Percentiles rank a stretch among this genome's conserved stretches.
Evolutionary conservation across 2,888 invertebrate species (phyloP).

Genomic region (Acronicta aceris): DNA sequence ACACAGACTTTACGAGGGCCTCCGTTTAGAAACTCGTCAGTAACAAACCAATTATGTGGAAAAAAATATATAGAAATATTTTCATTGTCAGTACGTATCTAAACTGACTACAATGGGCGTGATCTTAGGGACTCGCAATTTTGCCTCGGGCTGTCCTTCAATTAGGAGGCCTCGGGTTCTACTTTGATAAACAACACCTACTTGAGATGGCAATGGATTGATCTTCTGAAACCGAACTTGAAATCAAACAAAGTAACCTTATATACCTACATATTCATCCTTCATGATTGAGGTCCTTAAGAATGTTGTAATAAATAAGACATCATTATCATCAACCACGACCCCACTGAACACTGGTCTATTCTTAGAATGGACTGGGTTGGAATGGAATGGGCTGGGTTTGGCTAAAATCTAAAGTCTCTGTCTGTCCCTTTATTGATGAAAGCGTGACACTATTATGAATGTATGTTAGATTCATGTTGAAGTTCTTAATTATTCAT

Average conservation of each 20-base stretch:
- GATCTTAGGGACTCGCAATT: conserved; percentile 65
- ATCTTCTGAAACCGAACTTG: conserved; percentile 42
- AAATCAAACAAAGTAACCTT: conserved; percentile 55
- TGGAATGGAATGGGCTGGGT: too few species aligned
- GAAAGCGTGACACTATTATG: too few species aligned
- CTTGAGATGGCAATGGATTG: conserved; percentile 50
- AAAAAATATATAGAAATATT: conserved; percentile 47
- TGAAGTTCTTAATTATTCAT: not conserved
- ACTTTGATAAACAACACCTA: conserved; percentile 66
- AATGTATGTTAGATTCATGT: not conserved
- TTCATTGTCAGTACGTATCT: conserved; percentile 44
- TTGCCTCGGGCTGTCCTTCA: conserved; percentile 56
- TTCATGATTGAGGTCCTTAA: not conserved
- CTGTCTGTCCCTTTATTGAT: too few species aligned
- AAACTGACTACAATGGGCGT: conserved; percentile 53
- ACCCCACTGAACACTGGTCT: too few species aligned
- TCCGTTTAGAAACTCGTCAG: conserved; percentile 54
- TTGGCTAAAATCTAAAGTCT: too few species aligned
- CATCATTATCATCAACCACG: too few species aligned
- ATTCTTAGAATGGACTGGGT: too few species aligned
- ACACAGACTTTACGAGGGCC: conserved; percentile 48
- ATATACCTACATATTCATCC: not conserved
- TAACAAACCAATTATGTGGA: conserved; percentile 66
- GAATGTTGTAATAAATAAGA: too few species aligned
- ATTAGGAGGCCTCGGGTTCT: conserved; percentile 57